Conservation (phyloP, 2,113 vertebrate species). For the Podocnemis expansa region DNA sequence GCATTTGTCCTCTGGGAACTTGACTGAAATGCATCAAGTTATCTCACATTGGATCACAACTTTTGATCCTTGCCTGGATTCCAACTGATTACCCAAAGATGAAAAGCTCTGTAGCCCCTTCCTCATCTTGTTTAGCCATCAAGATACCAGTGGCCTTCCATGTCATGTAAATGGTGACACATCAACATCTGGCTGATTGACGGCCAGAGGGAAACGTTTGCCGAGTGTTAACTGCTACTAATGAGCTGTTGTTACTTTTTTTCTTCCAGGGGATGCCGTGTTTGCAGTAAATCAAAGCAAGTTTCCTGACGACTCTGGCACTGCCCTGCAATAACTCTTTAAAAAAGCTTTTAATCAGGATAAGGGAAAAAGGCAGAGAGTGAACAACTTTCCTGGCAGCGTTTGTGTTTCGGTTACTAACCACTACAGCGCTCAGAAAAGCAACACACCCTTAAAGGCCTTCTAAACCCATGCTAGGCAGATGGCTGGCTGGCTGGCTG, state of each 20-base stretch:
- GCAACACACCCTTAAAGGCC: background rate
- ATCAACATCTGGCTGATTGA: conserved; percentile 49
- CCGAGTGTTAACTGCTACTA: conserved; percentile 69
- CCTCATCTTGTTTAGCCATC: background rate
- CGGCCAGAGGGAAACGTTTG: conserved; percentile 36
- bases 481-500: background rate
- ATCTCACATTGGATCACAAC: background rate
- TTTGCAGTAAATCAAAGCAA: conserved; percentile 28
- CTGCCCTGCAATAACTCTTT: background rate
- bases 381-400: background rate
- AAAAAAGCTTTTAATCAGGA: background rate
- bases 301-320: background rate
- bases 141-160: conserved; percentile 18
- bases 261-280: conserved; percentile 27
- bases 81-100: background rate
- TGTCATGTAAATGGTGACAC: conserved; percentile 49
- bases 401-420: background rate
- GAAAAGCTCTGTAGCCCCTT: conserved; percentile 16
- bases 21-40: background rate
- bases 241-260: conserved; percentile 59
- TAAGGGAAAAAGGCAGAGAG: background rate
- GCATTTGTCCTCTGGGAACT: background rate
- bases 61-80: background rate
- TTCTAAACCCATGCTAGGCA: background rate
- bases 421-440: background rate